A percentile compares a stretch with the other conserved stretches of the same genome.
Conservation (phyloP, 1,140 invertebrate species). For the Rhyacophila brunnea region DNA sequence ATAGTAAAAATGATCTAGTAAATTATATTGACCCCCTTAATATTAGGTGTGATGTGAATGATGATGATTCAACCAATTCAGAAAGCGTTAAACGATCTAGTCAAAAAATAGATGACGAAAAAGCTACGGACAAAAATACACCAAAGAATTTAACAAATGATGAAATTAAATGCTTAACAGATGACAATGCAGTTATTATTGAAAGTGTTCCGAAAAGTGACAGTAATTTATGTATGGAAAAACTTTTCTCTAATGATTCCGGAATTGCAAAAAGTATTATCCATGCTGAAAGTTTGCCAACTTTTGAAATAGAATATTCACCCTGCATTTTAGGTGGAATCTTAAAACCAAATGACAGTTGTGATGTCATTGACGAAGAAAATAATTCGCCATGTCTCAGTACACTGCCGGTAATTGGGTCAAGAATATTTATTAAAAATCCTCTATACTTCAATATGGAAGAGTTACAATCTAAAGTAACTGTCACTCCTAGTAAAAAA, state of each 20-base stretch:
- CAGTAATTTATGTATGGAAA: conserved; percentile 23
- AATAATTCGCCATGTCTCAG: conserved; percentile 18
- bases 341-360: background rate
- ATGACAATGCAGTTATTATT: background rate
- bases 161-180: background rate
- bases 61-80: no score
- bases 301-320: conserved; percentile 35
- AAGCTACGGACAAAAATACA: background rate
- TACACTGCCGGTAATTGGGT: conserved; percentile 33
- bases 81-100: background rate
- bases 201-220: background rate
- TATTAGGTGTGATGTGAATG: no score
- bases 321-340: conserved; percentile 15
- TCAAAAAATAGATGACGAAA: conserved; percentile 7
- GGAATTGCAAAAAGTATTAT: conserved; percentile 2
- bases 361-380: background rate
- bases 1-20: conserved; percentile 1
- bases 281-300: conserved; percentile 18
- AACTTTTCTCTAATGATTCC: conserved; percentile 6
- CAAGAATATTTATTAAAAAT: conserved; percentile 32
- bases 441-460: conserved; percentile 32
- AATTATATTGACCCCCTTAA: no score
- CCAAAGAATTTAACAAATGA: background rate
- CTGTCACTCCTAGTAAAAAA: conserved; percentile 17
- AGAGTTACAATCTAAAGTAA: conserved; percentile 5